Conservation (phyloP, 2,888 invertebrate genomes). For the Alloplasta piceator region DNA sequence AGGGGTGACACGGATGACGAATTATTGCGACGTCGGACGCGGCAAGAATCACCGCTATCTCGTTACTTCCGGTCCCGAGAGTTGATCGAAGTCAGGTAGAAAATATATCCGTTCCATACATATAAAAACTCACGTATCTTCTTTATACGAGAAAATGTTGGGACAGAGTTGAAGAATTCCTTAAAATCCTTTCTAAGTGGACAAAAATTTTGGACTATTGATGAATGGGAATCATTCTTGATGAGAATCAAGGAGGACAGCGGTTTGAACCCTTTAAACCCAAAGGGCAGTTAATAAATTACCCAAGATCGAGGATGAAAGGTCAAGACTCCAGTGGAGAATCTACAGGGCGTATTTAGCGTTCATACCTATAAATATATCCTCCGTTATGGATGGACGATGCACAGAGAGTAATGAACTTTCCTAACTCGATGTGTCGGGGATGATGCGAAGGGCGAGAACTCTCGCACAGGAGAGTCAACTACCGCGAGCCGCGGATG, state of each 20-base stretch:
- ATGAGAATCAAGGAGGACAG: background rate
- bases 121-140: background rate
- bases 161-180: background rate
- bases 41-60: constrained; percentile 9
- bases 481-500: constrained; percentile 53
- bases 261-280: background rate
- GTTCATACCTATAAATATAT: constrained; percentile 6
- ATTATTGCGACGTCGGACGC: constrained; percentile 47
- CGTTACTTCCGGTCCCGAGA: constrained; percentile 44
- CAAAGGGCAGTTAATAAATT: no score
- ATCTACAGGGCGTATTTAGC: background rate
- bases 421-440: constrained; percentile 75
- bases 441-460: constrained; percentile 75
- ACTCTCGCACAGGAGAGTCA: constrained; percentile 49
- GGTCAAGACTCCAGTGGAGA: background rate
- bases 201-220: background rate
- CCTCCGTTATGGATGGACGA: background rate
- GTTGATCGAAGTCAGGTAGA: constrained; percentile 64
- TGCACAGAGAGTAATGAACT: constrained; percentile 71
- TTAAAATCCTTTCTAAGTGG: background rate
- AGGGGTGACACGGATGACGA: constrained; percentile 31
- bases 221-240: background rate
- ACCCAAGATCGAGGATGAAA: background rate
- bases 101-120: constrained; percentile 60
- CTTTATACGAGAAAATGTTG: background rate